phyloP scores from a whole-genome alignment of 1,140 invertebrate genomes.

The Macrotrachela quadricornifera region DNA sequence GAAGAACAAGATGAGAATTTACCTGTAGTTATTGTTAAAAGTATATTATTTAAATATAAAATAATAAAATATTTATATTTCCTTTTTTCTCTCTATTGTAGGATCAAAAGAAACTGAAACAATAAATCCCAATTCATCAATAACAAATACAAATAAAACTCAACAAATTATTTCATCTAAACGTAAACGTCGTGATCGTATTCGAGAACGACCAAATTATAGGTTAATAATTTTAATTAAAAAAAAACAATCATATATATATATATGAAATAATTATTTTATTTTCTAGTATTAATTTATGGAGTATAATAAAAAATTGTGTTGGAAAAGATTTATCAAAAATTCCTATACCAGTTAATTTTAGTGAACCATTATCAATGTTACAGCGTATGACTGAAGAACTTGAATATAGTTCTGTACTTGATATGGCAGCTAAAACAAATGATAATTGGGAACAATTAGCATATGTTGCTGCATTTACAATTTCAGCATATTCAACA shows the following conservation, averaged over 20 bases:
- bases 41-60: too few relatives aligned
- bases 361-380: constrained; percentile 95
- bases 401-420: constrained; percentile 77
- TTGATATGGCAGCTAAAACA: constrained; percentile 53
- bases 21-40: neutral
- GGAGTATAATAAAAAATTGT: constrained; percentile 99
- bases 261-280: too few relatives aligned
- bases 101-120: neutral
- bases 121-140: neutral
- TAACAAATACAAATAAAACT: neutral
- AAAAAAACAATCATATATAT: too few relatives aligned
- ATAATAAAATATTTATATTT: too few relatives aligned
- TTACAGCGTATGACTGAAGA: constrained; percentile 89
- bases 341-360: constrained; percentile 98
- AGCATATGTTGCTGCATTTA: constrained; percentile 81
- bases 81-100: neutral
- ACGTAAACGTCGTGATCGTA: constrained; percentile 42
- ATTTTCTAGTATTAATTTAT: constrained; percentile 63
- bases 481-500: constrained; percentile 78
- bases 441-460: constrained; percentile 68
- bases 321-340: constrained; percentile 96
- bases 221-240: constrained; percentile 28
- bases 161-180: neutral
- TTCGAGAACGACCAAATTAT: constrained; percentile 83
- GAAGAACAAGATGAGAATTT: neutral